Base-by-base conservation (phyloP, 2,797 vertebrate species). In the Ibycter americanus region DNA sequence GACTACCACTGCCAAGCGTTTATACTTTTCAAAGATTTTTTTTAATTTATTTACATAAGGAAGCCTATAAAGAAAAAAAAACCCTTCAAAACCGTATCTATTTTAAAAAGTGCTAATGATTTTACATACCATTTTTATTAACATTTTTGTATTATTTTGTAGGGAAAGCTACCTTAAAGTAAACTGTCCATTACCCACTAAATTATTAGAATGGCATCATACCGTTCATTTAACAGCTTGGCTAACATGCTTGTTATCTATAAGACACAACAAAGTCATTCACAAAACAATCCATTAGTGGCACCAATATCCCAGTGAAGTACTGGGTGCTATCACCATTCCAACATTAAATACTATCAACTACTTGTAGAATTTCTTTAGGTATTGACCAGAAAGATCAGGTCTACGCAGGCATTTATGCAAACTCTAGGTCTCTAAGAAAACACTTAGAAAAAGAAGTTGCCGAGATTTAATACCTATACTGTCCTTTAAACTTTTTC, bases 251-350 rank as follows among this genome's bases (percentile, higher is more conserved):
- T 72, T 22, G 29, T 49, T 34, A 77, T 21, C 77, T 32, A 18
- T 32, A 63, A 40, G 22, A 40, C 1, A 7, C 16, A 46, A 9
- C 1, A 1, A 55, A 11, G 12, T 27, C 25, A 77, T 18, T 59
- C 49, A 56, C 9, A n/a, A 58, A 83, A 55, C 16, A 74, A 67
- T 8, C 52, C 0, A 0, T 40, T 51, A 36, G 58, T 2, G 8
- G 22, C n/a, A 92, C 36, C 55, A 47, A 32, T 5, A 42, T 6
- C 15, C 26, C 32, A 23, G 15, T 7, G 27, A 61, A 46, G 47
- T 3, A 12, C 7, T 12, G 19, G 32, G 18, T 1, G 0, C 7
- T 59, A 44, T 9, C 67, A 58, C 17, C 29, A 47, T 12, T 55
- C 42, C 70, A 84, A 51, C 23, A 51, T 16, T 13, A 44, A 81